These are phyloP conservation scores for Acomys russatus DNA, from an alignment of 2,797 vertebrate species.

Conservation along the genomic window DNA sequence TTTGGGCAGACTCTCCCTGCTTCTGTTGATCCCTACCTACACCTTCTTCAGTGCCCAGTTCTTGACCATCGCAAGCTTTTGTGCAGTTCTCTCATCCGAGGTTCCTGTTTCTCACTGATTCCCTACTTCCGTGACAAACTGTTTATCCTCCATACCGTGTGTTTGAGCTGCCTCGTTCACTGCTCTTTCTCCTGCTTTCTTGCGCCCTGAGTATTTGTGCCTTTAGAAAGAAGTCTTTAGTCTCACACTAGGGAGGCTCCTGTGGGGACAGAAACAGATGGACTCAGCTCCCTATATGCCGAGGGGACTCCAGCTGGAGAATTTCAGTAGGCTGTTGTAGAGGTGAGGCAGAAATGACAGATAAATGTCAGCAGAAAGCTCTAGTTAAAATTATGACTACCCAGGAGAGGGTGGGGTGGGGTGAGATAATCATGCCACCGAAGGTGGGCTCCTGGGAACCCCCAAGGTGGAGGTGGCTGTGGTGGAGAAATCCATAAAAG, in stretches of 20 bases:
- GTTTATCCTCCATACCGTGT: background rate
- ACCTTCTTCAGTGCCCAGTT: background rate
- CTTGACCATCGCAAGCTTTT: background rate
- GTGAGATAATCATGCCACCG: background rate
- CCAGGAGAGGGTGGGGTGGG: background rate
- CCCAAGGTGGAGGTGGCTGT: background rate
- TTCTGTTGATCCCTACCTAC: background rate
- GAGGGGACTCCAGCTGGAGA: background rate
- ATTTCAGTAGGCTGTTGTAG: background rate
- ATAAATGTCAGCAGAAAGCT: background rate
- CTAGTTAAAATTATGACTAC: background rate
- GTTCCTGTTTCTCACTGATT: background rate
- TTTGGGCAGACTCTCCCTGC: background rate
- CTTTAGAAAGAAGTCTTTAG: conserved; percentile 6
- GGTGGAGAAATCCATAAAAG: background rate
- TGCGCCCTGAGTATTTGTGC: background rate
- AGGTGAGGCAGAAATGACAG: background rate
- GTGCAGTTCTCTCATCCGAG: background rate
- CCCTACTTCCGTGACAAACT: background rate
- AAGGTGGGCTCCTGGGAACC: background rate
- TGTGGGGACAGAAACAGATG: background rate
- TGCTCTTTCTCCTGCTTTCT: background rate
- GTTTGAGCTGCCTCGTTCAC: background rate
- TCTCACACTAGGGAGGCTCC: background rate
- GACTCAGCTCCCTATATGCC: background rate